Evolutionary conservation across 2,797 vertebrate species (phyloP).

Genomic region (Gephyroberyx darwinii): DNA sequence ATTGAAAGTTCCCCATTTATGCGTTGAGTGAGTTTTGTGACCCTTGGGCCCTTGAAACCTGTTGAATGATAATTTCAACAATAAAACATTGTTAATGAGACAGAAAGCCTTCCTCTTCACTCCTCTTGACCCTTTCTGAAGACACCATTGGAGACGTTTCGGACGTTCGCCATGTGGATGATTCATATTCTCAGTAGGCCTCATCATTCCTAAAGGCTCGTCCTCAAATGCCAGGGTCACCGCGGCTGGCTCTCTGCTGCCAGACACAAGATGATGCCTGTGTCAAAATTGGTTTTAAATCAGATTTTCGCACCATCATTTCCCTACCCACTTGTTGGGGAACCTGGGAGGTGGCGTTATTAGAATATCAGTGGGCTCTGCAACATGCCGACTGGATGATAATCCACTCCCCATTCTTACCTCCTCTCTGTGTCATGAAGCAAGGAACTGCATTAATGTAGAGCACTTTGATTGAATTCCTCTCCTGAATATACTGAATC

Average conservation of each 20-base stretch:
- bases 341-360: constrained; percentile 57
- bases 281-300: constrained; percentile 74
- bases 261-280: constrained; percentile 48
- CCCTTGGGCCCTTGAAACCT: constrained; percentile 8
- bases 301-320: constrained; percentile 65
- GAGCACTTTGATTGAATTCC: constrained; percentile 61
- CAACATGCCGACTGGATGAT: constrained; percentile 64
- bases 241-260: constrained; percentile 29
- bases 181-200: constrained; percentile 40
- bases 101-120: not conserved
- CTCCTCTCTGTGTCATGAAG: constrained; percentile 31
- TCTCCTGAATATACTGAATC: constrained; percentile 42
- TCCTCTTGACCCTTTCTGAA: constrained; percentile 15
- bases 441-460: constrained; percentile 51
- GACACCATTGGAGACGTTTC: constrained; percentile 12
- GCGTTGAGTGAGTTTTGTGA: not conserved
- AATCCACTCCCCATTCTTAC: constrained; percentile 60
- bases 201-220: constrained; percentile 26
- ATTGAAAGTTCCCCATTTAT: not conserved
- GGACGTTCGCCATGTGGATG: constrained; percentile 19
- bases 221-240: constrained; percentile 56
- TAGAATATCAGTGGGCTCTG: constrained; percentile 56
- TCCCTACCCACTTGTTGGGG: constrained; percentile 29
- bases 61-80: constrained; percentile 16
- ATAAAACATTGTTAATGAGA: not conserved